These are phyloP conservation scores for Peromyscus californicus DNA, from an alignment of 2,113 vertebrate genomes.

Conservation along the genomic window DNA sequence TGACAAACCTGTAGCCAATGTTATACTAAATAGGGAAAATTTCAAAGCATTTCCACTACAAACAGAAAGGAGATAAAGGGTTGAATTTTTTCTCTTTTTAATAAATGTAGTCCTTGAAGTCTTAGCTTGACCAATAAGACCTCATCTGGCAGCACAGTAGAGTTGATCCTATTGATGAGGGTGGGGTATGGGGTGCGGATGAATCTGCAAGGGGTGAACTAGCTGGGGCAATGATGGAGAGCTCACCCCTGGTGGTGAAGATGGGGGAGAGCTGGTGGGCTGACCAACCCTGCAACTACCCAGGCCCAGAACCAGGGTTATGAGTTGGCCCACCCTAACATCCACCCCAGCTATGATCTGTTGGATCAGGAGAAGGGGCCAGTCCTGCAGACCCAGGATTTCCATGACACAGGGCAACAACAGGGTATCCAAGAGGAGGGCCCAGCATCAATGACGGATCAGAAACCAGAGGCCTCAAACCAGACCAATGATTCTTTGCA, in stretches of 20 bases:
- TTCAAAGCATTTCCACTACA: not conserved
- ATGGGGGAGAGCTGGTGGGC: not conserved
- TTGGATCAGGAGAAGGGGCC: not conserved
- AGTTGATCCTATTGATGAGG: not conserved
- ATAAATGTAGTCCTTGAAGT: not conserved
- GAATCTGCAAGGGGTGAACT: not conserved
- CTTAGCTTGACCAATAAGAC: not conserved
- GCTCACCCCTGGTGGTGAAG: not conserved
- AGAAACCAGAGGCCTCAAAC: not conserved
- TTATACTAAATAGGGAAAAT: not conserved
- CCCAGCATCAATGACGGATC: not conserved
- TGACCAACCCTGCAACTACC: no score
- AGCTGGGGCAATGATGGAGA: not conserved
- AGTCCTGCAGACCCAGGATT: not conserved
- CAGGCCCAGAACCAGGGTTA: not conserved
- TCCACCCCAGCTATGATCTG: not conserved
- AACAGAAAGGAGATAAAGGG: not conserved
- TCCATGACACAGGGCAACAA: not conserved
- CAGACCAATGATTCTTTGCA: not conserved
- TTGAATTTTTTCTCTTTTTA: not conserved
- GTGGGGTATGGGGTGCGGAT: not conserved
- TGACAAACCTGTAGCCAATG: not conserved
- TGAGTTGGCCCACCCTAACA: not conserved
- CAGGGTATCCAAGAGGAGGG: not conserved
- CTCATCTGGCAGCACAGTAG: not conserved